phyloP scores from a whole-genome alignment of 2,113 vertebrate species.

The Antigone vipio region DNA sequence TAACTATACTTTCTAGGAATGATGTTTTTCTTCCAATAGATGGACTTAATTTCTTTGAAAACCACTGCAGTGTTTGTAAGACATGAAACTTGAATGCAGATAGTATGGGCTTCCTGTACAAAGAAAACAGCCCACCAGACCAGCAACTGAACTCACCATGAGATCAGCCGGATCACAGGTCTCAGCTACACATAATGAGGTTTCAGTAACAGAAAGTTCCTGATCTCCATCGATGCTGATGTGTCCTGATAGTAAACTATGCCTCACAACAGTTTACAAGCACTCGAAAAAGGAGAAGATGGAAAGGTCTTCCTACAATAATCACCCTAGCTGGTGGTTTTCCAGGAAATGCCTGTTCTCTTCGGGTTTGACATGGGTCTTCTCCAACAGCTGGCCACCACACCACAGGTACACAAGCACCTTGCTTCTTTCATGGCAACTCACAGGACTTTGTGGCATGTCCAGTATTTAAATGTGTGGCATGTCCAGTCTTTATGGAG shows the following conservation, averaged over 20 bases:
- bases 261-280: not conserved
- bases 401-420: not conserved
- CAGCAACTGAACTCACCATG: fast-evolving
- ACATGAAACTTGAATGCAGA: not conserved
- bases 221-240: fast-evolving
- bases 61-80: not conserved
- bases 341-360: not conserved
- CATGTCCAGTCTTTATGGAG: not conserved
- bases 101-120: too few relatives aligned
- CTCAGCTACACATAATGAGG: not conserved
- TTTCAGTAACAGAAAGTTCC: not conserved
- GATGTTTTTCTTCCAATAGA: not conserved
- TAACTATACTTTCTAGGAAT: not conserved
- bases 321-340: not conserved
- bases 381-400: not conserved
- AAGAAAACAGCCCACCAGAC: not conserved
- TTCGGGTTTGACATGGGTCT: not conserved
- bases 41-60: not conserved
- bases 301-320: not conserved
- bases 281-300: not conserved
- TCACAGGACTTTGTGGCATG: not conserved
- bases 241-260: not conserved
- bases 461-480: not conserved
- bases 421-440: not conserved
- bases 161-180: not conserved